A percentile compares a stretch with the other conserved stretches of the same genome.
Evolutionary conservation across 2,113 vertebrate species (phyloP).

Genomic region (Planiliza haematocheilus): DNA sequence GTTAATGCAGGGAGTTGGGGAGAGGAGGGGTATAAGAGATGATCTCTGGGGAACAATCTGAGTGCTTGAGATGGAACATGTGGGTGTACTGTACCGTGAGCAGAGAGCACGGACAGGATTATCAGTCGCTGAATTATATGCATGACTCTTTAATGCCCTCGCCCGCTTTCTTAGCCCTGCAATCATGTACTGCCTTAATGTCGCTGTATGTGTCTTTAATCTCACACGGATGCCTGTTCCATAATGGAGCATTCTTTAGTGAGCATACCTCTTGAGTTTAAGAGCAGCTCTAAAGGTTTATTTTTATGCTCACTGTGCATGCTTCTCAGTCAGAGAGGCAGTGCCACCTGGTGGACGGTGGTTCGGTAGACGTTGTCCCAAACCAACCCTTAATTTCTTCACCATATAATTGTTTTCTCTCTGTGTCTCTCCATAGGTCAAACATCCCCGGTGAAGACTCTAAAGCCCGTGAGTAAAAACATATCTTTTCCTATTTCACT

Average conservation of each 20-base stretch:
- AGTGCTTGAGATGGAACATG: conserved; percentile 58
- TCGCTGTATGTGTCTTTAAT: conserved; percentile 62
- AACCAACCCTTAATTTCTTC: conserved; percentile 29
- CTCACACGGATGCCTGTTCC: conserved; percentile 47
- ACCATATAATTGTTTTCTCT: conserved; percentile 42
- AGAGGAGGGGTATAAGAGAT: conserved; percentile 24
- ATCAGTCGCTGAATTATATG: conserved; percentile 66
- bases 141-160: conserved; percentile 56
- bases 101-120: conserved; percentile 34
- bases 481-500: conserved; percentile 33
- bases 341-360: conserved; percentile 70
- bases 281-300: conserved; percentile 46
- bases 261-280: conserved; percentile 37
- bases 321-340: conserved; percentile 51
- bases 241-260: conserved; percentile 51
- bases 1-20: conserved; percentile 49
- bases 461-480: conserved; percentile 91
- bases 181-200: conserved; percentile 34
- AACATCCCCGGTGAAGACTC: conserved; percentile 93
- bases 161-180: conserved; percentile 31
- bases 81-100: conserved; percentile 63
- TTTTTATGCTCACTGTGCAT: conserved; percentile 20
- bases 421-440: conserved; percentile 86
- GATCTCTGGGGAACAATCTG: conserved; percentile 66
- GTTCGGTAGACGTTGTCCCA: not conserved